A percentile compares a stretch with the other conserved stretches of the same genome.
These are phyloP conservation scores for Regulus satrapa DNA, from an alignment of 2,113 vertebrate species.

Conservation along the genomic window DNA sequence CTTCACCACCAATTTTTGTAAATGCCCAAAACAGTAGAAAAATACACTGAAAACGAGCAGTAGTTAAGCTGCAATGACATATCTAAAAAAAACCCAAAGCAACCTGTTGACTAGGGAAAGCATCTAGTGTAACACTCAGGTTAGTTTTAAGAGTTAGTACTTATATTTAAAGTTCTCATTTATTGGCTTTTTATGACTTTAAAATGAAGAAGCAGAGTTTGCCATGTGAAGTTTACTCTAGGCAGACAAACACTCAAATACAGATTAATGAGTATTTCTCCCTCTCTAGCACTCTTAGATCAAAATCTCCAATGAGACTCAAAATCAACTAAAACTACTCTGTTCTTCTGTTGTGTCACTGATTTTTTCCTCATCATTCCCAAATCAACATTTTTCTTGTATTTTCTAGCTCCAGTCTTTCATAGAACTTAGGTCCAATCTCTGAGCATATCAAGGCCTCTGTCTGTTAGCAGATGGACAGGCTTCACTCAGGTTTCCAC, in stretches of 20 bases:
- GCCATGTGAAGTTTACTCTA: not conserved
- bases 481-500: not conserved
- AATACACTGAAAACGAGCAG: not conserved
- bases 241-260: not conserved
- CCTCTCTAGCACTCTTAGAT: not conserved
- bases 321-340: not conserved
- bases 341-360: not conserved
- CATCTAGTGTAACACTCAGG: not conserved
- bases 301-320: not conserved
- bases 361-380: not conserved
- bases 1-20: not conserved
- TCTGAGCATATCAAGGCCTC: not conserved
- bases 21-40: not conserved
- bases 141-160: not conserved
- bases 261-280: not conserved
- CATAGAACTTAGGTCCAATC: not conserved
- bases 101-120: not conserved
- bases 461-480: not conserved
- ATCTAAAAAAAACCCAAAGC: fast-evolving
- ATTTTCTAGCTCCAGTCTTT: not conserved
- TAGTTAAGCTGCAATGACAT: not conserved
- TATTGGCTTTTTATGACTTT: not conserved
- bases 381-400: not conserved
- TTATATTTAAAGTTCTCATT: not conserved
- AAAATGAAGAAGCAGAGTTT: not conserved